Conservation (phyloP, 2,888 invertebrate species). For the Panorpa germanica region DNA sequence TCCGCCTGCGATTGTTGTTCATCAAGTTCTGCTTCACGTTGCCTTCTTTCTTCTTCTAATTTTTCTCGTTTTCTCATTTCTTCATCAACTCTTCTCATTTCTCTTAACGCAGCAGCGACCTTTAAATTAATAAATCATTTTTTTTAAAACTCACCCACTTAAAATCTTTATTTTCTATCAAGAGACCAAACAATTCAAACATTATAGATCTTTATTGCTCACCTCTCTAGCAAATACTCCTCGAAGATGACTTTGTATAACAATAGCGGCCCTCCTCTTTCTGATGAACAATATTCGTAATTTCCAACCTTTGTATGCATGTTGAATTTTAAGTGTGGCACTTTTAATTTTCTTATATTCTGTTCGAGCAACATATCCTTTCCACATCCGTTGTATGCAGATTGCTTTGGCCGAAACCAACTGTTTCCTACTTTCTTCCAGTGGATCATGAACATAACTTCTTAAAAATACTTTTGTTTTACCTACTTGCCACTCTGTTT, state of each 20-base stretch:
- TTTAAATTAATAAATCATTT: conserved; percentile 13
- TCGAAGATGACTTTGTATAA: conserved; percentile 69
- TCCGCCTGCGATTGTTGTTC: conserved; percentile 23
- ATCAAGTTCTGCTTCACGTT: conserved; percentile 33
- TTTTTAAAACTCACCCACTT: conserved; percentile 2
- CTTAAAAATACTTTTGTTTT: conserved; percentile 72
- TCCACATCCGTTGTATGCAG: conserved; percentile 60
- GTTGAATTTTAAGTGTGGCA: conserved; percentile 59
- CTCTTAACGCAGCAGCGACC: conserved; percentile 63
- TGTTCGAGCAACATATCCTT: conserved; percentile 40
- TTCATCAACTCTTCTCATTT: conserved; percentile 72
- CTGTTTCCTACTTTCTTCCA: conserved; percentile 60
- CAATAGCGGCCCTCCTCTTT: conserved; percentile 63
- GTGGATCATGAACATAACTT: conserved; percentile 60
- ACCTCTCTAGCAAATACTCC: conserved; percentile 84
- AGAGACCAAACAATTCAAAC: neutral
- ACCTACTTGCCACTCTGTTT: conserved; percentile 76
- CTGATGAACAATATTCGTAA: conserved; percentile 61
- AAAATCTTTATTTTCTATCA: neutral
- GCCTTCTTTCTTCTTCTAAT: conserved; percentile 47
- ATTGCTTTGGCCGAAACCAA: conserved; percentile 50
- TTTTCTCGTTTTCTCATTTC: conserved; percentile 64
- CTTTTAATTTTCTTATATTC: conserved; percentile 44
- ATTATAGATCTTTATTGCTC: conserved; percentile 6
- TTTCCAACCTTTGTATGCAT: conserved; percentile 74